Base-by-base conservation (phyloP, 2,888 invertebrate genomes). In the Hirtodrosophila trivittata region DNA sequence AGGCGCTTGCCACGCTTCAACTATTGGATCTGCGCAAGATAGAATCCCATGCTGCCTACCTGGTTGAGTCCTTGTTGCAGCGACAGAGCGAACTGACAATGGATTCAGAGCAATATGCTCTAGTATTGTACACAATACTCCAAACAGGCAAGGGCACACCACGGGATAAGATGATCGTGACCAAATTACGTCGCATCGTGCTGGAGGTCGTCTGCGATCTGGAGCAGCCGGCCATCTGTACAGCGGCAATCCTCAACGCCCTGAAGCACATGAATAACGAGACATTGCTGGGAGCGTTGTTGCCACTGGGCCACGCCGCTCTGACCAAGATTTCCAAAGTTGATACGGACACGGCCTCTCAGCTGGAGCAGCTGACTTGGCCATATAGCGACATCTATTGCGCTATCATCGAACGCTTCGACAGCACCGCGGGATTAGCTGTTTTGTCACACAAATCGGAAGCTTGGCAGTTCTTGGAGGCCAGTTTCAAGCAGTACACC, bases 61-160 rank as follows among this genome's bases (percentile, higher is more conserved):
- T 84, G 38, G 67, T 90, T 0, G 41, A 70, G 1, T 51, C 66
- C 5, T 54, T 90, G 9, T 38, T 89, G 9, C 75, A 71, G 26
- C 92, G 93, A 37, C 91, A 90, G 60, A 90, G 92, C 51, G 95
- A 95, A 86, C 91, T 96, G 33, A 69, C 92, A 21, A 88, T 94
- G 64, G 95, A 96, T 77, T 90, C 92, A 30, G 93, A 94, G 65
- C 95, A 95, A 85, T 89, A 95, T 12, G 91, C 93, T 0, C 90
- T 94, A 32, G 91, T 94, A 13, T 85, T 95, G 1, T 94, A 93
- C 68, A 93, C 93, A 8, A 89, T 94, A 51, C 73, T 95, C 7
- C 70, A 73, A n/a, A 58, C 72, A 3, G 39, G 18, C 3, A 62
- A 56, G 1, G 16, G 21, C 1, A 59, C 57, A 10, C 14, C 66